phyloP scores from a whole-genome alignment of 2,888 invertebrate genomes.

The Melitaea athalia region DNA sequence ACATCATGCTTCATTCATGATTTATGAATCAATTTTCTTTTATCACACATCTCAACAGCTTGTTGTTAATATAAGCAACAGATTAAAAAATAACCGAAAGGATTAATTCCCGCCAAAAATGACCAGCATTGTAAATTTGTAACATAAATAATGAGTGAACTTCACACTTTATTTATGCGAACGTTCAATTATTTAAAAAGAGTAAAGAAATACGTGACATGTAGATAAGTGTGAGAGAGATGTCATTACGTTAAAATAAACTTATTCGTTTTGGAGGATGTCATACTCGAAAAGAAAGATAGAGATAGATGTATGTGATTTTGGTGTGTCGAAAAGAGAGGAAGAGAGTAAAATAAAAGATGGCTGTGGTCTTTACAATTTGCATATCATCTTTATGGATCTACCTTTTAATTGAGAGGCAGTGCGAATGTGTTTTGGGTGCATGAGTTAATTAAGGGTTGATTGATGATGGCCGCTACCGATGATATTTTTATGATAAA shows the following conservation, averaged over 20 bases:
- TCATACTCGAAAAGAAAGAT: constrained; percentile 38
- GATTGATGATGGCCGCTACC: constrained; percentile 65
- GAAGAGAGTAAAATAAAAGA: constrained; percentile 46
- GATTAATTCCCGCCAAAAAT: constrained; percentile 55
- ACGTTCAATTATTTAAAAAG: constrained; percentile 49
- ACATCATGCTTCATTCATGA: constrained; percentile 41
- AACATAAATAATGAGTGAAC: constrained; percentile 53
- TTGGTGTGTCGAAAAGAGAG: constrained; percentile 46
- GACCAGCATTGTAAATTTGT: constrained; percentile 45
- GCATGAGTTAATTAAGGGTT: constrained; percentile 67
- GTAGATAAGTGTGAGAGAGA: constrained; percentile 53
- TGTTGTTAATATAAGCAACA: constrained; percentile 46
- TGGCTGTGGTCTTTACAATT: constrained; percentile 56
- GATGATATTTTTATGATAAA: constrained; percentile 37
- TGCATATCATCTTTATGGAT: constrained; percentile 69
- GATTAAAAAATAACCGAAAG: constrained; percentile 49
- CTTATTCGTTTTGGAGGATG: constrained; percentile 20
- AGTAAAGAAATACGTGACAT: constrained; percentile 10
- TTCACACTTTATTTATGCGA: constrained; percentile 55
- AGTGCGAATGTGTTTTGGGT: constrained; percentile 61
- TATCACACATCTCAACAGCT: constrained; percentile 45
- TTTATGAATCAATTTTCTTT: constrained; percentile 40
- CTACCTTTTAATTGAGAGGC: constrained; percentile 69
- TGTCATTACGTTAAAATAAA: constrained; percentile 45
- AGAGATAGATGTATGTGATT: constrained; percentile 34